A percentile compares a stretch with the other conserved stretches of the same genome.
These are phyloP conservation scores for Zaprionus lineosus DNA, from an alignment of 2,888 invertebrate species.

Conservation along the genomic window DNA sequence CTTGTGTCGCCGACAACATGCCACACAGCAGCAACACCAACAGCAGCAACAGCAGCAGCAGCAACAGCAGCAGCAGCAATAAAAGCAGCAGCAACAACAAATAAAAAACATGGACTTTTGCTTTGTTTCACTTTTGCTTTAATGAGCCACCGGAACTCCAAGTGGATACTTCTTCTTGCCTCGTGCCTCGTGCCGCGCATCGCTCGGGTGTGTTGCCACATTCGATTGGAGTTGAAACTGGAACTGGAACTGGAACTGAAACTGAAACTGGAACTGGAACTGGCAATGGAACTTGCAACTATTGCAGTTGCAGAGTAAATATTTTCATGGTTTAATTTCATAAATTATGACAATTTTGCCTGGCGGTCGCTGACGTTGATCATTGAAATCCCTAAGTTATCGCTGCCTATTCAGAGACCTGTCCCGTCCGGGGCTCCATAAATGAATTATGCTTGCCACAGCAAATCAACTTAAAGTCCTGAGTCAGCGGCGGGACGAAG, in stretches of 20 bases:
- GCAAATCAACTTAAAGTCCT: constrained; percentile 79
- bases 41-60: constrained; percentile 29
- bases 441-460: constrained; percentile 80
- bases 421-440: constrained; percentile 30
- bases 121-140: constrained; percentile 51
- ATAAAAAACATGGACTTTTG: constrained; percentile 44
- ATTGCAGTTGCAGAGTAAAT: constrained; percentile 55
- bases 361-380: constrained; percentile 70
- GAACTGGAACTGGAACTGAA: too few species aligned
- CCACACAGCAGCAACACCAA: constrained; percentile 48
- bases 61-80: constrained; percentile 31
- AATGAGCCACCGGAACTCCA: constrained; percentile 49
- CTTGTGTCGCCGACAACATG: constrained; percentile 61
- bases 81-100: constrained; percentile 30
- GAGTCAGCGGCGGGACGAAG: too few species aligned
- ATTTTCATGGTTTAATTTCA: constrained; percentile 78
- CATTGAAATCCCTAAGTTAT: constrained; percentile 82
- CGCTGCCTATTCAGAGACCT: constrained; percentile 53
- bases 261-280: constrained; percentile 7
- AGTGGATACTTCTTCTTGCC: not conserved
- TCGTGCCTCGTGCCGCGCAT: constrained; percentile 29
- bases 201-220: too few species aligned
- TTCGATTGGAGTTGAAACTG: too few species aligned
- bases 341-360: constrained; percentile 70
- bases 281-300: too few species aligned